A percentile compares a stretch with the other conserved stretches of the same genome.
Conservation (phyloP, 2,113 vertebrate genomes). For the Australoheros scitulus region DNA sequence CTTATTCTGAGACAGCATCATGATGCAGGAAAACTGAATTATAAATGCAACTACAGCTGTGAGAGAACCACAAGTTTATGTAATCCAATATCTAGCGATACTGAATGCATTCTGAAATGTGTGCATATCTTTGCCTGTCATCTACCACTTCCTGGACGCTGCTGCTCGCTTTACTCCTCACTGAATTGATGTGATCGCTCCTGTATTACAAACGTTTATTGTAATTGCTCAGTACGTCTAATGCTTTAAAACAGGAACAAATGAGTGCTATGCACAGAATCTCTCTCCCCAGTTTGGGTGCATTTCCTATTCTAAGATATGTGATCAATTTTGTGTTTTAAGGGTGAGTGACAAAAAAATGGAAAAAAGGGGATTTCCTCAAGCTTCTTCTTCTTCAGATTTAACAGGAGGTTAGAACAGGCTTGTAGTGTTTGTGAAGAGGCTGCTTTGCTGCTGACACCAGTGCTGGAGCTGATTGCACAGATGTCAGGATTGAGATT, state of each 20-base stretch:
- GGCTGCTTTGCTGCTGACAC: conserved; percentile 31
- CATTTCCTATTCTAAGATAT: neutral
- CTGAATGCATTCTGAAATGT: neutral
- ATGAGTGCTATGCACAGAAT: neutral
- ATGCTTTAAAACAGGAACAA: neutral
- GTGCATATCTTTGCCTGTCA: neutral
- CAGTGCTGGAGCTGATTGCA: conserved; percentile 31
- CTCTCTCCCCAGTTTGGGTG: neutral
- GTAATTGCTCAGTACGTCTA: neutral
- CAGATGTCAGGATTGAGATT: conserved; percentile 51
- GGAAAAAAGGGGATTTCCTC: neutral
- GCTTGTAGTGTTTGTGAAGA: conserved; percentile 10
- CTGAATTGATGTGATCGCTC: neutral
- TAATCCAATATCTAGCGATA: neutral
- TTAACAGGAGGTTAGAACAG: neutral
- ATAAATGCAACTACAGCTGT: neutral
- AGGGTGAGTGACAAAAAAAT: neutral
- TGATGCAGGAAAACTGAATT: too few relatives aligned
- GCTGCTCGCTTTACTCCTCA: neutral
- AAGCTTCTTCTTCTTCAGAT: neutral
- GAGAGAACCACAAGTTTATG: conserved; percentile 3
- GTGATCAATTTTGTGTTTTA: neutral
- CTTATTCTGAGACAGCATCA: neutral
- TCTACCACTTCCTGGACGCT: neutral
- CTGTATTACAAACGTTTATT: neutral